A percentile compares a stretch with the other conserved stretches of the same genome.
Evolutionary conservation across 1,140 invertebrate species (phyloP).

Genomic region (Drosophila nannoptera): DNA sequence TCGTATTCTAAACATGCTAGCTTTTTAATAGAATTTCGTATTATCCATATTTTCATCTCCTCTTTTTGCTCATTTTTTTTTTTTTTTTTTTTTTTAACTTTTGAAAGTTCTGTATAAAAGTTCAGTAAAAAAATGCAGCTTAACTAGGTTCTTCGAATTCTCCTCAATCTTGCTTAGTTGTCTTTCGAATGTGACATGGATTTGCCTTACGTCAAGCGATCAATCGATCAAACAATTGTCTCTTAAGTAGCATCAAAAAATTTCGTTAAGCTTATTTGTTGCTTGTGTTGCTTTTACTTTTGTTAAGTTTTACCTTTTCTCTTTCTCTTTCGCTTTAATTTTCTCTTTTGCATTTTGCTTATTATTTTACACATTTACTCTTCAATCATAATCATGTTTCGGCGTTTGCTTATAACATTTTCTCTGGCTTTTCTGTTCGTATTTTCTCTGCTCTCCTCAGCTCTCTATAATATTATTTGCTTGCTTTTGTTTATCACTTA

Average conservation of each 20-base stretch:
- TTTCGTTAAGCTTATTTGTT: constrained; percentile 49
- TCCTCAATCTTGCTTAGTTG: constrained; percentile 52
- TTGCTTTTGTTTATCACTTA: constrained; percentile 73
- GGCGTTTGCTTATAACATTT: constrained; percentile 47
- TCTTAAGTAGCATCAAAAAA: constrained; percentile 41
- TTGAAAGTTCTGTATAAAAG: constrained; percentile 70
- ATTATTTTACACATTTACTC: constrained; percentile 60
- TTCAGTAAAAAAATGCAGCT: constrained; percentile 78
- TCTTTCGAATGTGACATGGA: constrained; percentile 38
- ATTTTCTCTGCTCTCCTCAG: constrained; percentile 22
- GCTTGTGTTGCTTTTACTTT: constrained; percentile 65
- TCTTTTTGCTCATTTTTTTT: constrained; percentile 13
- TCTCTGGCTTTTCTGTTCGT: constrained; percentile 13
- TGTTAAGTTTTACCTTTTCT: constrained; percentile 21
- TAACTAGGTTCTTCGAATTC: constrained; percentile 71
- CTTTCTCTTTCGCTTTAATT: constrained; percentile 9
- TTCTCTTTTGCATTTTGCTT: background rate
- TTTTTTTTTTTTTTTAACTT: constrained; percentile 23
- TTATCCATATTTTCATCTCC: constrained; percentile 3
- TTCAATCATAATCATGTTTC: constrained; percentile 37
- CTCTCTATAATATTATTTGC: constrained; percentile 61
- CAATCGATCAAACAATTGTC: constrained; percentile 19
- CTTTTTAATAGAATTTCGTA: constrained; percentile 54
- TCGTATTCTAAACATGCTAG: constrained; percentile 57
- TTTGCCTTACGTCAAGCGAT: background rate